Conservation (phyloP, 2,888 invertebrate genomes). For the Actias luna region DNA sequence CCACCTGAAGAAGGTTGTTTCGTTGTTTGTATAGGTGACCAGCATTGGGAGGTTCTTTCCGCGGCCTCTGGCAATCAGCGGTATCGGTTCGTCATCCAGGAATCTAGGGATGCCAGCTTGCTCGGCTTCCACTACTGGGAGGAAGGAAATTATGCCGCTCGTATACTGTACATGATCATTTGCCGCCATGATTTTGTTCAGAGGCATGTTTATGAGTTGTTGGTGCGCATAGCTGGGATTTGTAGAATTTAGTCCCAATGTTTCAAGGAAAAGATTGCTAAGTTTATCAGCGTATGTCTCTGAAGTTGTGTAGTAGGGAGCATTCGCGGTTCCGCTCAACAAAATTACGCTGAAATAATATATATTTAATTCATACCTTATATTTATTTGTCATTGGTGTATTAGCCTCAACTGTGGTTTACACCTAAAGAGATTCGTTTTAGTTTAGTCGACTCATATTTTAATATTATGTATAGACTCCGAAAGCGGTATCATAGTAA, state of each 20-base stretch:
- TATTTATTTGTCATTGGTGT: neutral
- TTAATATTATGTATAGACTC: too few species aligned
- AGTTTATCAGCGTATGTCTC: conserved; percentile 30
- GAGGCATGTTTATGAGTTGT: conserved; percentile 30
- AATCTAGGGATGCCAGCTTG: conserved; percentile 33
- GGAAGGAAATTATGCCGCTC: conserved; percentile 31
- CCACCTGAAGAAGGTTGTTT: conserved; percentile 27
- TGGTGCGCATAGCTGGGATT: conserved; percentile 34
- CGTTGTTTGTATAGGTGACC: conserved; percentile 31
- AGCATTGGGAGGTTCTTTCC: conserved; percentile 38
- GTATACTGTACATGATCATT: conserved; percentile 28
- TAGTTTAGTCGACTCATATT: too few species aligned
- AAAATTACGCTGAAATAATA: conserved; percentile 31
- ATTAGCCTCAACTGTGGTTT: too few species aligned
- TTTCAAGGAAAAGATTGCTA: conserved; percentile 38
- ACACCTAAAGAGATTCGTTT: too few species aligned
- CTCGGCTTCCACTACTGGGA: conserved; percentile 35
- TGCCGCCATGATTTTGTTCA: conserved; percentile 43
- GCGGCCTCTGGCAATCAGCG: conserved; percentile 35
- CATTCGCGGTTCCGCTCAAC: conserved; percentile 34
- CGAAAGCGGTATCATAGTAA: too few species aligned
- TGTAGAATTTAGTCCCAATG: conserved; percentile 56
- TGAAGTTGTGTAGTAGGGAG: conserved; percentile 32
- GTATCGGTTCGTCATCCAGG: conserved; percentile 39
- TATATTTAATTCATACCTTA: neutral